Evolutionary conservation across 2,113 vertebrate genomes (phyloP), one percentile per base, ranked within the genome.

Genomic region (Neogale vison): DNA sequence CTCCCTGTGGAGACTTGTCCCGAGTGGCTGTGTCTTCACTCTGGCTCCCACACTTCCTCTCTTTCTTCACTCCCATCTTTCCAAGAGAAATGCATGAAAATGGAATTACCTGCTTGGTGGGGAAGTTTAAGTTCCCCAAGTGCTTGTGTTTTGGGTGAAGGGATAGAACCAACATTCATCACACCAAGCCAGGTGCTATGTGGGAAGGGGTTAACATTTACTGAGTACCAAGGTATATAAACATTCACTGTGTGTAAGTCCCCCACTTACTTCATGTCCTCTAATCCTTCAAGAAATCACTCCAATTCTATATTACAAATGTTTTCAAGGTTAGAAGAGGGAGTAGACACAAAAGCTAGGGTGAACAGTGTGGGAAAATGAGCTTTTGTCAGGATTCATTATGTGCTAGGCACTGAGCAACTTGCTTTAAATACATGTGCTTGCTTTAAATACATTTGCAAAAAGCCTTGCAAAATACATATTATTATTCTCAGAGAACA

Each of bases 401-500:
- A 26, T 67, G 20, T 93, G 36, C 13, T 42, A 71, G 57, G 23
- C 63, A 93, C 7, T 23, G 52, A 82, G 3, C 13, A 39, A 55
- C 21, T 93, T 45, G 4, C 34, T 96, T 93, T 90, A 80, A 90
- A 92, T 63, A 61, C 7, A 34, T 83, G 93, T 89, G 81, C 21
- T 93, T 26, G 2, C 36, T 96, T 95, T 88, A 80, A 90, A 90
- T 63, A 69, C 7, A 29, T 80, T 95, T 82, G 77, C 52, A 15
- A 84, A 88, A 94, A 82, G 20, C 4, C 50, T 94, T 92, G 39
- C 20, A 95, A 96, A 88, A 82, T 82, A 52, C 36, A 42, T 50
- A 31, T 36, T 88, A 20, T 93, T 69, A 52, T 90, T 88, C 14
- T 95, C 57, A 85, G 23, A 93, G n/a, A 79, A 88, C 3, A 93